Evolutionary conservation across 2,113 vertebrate species (phyloP), one percentile per base, ranked within the genome.

Genomic region (Etia nguti): DNA sequence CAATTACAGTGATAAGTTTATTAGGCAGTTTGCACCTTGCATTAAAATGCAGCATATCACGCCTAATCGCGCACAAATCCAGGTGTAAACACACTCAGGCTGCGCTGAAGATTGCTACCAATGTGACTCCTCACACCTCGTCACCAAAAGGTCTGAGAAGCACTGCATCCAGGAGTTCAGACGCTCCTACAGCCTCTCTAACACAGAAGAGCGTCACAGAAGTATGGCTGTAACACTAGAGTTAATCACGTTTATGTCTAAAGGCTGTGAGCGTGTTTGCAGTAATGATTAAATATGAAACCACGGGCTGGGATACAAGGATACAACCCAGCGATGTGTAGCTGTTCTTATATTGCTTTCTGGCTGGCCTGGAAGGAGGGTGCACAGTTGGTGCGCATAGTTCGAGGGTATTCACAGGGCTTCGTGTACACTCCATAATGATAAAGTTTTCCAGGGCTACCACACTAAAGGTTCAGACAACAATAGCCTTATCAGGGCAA

Each of bases 1-100:
- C 26, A 85, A 60, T 82, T 84, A 57, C 68, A 34, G 87, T 84
- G 89, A 92, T 86, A 81, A 22, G 70, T 92, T 86, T 90, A 93
- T 91, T 86, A 86, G 80, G 29, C 85, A 62, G 81, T 86, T 93
- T 85, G 84, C 90, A 85, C 65, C 7, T 83, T 68, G 68, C 83
- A 73, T 91, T 87, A 89, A 89, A 89, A 85, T 7, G 70, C 4
- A 12, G 41, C 38, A 22, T n/a, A 80, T 90, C 77, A 52, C 34
- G 84, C 81, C 84, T 83, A 81, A 90, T 86, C 24, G 8, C 75
- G 6, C 48, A 84, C 79, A 87, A 90, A 92, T 86, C 85, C 73
- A 85, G 77, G 62, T 87, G 82, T 86, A 90, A 93, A 90, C 80
- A 56, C 60, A 29, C 41, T 60, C 24, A 5, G 22, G 60, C 38